Evolutionary conservation across 1,140 invertebrate genomes (phyloP).

Genomic region (Leptinotarsa defecta): DNA sequence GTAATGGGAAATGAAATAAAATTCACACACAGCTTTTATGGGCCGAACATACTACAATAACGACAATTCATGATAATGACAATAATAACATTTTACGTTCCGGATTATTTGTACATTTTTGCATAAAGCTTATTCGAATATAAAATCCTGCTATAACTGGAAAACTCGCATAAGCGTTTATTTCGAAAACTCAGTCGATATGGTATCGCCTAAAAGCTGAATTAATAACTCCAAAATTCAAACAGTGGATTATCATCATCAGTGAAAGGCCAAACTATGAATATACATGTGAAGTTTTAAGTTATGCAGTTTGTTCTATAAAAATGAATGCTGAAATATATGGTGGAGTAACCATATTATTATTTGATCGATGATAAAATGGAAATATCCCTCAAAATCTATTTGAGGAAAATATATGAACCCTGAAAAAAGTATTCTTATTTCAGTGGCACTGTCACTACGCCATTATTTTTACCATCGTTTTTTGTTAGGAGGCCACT

Average conservation of each 20-base stretch:
- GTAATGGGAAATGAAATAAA: neutral
- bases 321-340: too few species aligned
- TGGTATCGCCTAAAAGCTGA: neutral
- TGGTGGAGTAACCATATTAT: too few species aligned
- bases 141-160: conserved; percentile 8
- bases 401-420: too few species aligned
- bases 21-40: conserved; percentile 1
- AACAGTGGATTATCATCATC: neutral
- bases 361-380: too few species aligned
- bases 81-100: neutral
- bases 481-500: too few species aligned
- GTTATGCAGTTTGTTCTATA: too few species aligned
- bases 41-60: neutral
- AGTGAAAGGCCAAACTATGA: neutral
- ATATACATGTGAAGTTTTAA: too few species aligned
- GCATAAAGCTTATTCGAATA: conserved; percentile 11
- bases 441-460: too few species aligned
- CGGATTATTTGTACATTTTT: conserved; percentile 1
- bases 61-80: neutral
- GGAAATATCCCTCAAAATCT: too few species aligned
- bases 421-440: too few species aligned
- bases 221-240: neutral
- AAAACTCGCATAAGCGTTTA: neutral
- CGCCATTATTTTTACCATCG: too few species aligned
- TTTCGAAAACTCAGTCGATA: neutral